A percentile compares a stretch with the other conserved stretches of the same genome.
These are phyloP conservation scores for Sylvia borin DNA, from an alignment of 2,797 vertebrate genomes.

Conservation along the genomic window DNA sequence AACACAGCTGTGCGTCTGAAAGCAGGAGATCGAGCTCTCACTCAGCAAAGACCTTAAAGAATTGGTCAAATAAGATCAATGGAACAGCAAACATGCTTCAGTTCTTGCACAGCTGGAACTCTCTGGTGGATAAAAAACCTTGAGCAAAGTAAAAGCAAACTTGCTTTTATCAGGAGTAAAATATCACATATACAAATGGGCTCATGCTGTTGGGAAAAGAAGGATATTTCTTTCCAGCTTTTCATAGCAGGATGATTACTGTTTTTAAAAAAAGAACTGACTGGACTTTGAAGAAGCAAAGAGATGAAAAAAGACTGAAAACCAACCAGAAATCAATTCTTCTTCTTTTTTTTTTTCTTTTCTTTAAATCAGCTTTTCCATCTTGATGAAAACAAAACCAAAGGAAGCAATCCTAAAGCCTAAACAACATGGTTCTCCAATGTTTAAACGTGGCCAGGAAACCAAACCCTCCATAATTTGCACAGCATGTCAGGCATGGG, in stretches of 20 bases:
- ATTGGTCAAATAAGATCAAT: not conserved
- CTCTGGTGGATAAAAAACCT: not conserved
- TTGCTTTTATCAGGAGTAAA: not conserved
- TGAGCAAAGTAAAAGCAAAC: not conserved
- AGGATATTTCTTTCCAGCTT: not conserved
- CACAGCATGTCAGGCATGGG: not conserved
- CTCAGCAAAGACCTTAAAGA: not conserved
- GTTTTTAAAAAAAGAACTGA: not conserved
- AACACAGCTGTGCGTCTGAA: not conserved
- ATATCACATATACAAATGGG: not conserved
- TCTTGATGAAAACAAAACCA: slow-evolving; percentile 25
- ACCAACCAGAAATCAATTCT: not conserved
- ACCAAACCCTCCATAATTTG: slow-evolving; percentile 26
- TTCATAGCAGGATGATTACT: not conserved
- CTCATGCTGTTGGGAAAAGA: not conserved
- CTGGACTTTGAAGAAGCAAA: not conserved
- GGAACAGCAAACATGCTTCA: not conserved
- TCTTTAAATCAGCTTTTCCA: slow-evolving; percentile 5
- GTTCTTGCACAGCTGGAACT: not conserved
- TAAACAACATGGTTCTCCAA: not conserved
- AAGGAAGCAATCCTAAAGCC: slow-evolving; percentile 15
- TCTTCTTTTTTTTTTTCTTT: too few relatives aligned
- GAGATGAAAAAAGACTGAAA: not conserved
- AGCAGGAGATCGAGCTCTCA: not conserved
- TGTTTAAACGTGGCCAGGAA: not conserved